Base-by-base conservation (phyloP, 64 coral and sea anemone genomes). In the Stichodactyla mertensii region DNA sequence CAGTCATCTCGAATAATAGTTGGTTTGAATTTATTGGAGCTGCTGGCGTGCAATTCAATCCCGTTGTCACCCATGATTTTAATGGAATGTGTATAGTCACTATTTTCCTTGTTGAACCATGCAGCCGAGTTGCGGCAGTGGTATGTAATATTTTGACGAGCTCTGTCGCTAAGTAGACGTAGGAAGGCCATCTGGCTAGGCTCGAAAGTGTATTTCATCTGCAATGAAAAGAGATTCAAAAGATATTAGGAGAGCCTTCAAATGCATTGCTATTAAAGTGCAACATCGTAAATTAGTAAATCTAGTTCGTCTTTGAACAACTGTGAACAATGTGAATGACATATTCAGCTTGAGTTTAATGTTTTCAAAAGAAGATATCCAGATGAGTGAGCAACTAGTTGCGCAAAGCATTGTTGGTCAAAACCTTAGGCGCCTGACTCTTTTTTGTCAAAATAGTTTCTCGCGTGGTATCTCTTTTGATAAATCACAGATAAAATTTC, bases 101-200 rank as follows among this genome's bases (percentile, higher is more conserved):
- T 87, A 74, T 74, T 74, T 6, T 87, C 86, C 62, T 92, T 79
- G 54, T 88, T 83, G 52, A 71, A 88, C 95, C 95, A 98, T 6
- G 95, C 95, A 9, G 89, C 89, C 15, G 95, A 98, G 85, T 98
- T 94, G 71, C 89, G 93, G 51, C 95, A 98, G 56, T 98, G 90
- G 88, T 98, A 98, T 57, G 88, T 94, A 69, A 98, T 88, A 26
- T 84, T 94, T 82, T 98, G 95, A 31, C 64, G 93, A 79, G 95
- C 95, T 55, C 90, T 89, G 85, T 98, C 89, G 77, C 92, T 98
- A 84, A 94, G 87, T 6, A 94, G 84, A 22, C 92, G 92, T 19
- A 98, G 80, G 84, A 98, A 98, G 51, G 90, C 91, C 52, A 98
- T 61, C 64, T 98, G 95, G n/a, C 88, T 90, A 22, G 80, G 91